Base-by-base conservation (phyloP, 2,797 vertebrate genomes). In the Hafferia zeledoni region DNA sequence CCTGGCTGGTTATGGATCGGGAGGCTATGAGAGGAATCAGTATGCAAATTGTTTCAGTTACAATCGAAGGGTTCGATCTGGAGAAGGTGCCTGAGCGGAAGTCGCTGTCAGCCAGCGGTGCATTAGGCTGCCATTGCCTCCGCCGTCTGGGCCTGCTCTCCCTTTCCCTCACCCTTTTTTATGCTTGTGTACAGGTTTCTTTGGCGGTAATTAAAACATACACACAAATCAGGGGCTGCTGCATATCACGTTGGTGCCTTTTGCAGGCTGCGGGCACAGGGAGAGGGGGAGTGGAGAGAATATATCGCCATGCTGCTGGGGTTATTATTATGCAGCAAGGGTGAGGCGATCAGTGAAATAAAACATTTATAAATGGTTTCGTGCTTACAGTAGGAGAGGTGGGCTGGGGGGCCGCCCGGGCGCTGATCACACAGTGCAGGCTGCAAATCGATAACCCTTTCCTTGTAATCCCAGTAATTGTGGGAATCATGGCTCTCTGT, bases 51-150 rank as follows among this genome's bases (percentile, higher is more conserved):
- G 98, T 98, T 98, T 99, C 99, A 98, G 98, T 99, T 98, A 98
- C 99, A 99, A 99, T 99, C 99, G 99, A 99, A 99, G 99, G 98
- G 98, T 99, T 99, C 99, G 99, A 99, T 99, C 99, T 98, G 98
- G 95, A 97, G 97, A 97, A 97, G 98, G 98, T 97, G 97, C 97
- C 97, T 97, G 96, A 96, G 97, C 98, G 98, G 98, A 98, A 98
- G 98, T 97, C 98, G 98, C 98, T 98, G 99, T 99, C 99, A 98
- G 99, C 98, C 98, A 98, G 98, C 98, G 97, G 98, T 98, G 98
- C 98, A 98, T 98, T 98, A 98, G 98, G 97, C 98, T 98, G 97
- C 97, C 97, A 94, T 96, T 95, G 97, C 96, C 94, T 97, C 67
- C 75, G 67, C 92, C 91, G 96, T 65, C 90, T 91, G 97, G 97